Evolutionary conservation across 2,113 vertebrate genomes (phyloP).

Genomic region (Hypocryptadius cinnamomeus): DNA sequence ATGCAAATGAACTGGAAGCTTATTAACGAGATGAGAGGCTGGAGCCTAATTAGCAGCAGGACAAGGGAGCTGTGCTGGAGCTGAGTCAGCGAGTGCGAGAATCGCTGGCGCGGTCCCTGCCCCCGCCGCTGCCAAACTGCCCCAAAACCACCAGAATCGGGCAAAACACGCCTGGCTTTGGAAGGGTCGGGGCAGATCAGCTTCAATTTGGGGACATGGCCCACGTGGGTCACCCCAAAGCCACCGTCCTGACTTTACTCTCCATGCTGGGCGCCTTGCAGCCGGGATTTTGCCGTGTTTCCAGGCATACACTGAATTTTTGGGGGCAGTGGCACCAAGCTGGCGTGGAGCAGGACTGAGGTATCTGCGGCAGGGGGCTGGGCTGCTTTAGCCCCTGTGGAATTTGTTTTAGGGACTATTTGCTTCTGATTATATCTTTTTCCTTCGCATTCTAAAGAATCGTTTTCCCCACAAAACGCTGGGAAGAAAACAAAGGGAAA

Average conservation of each 20-base stretch:
- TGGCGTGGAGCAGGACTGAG: not conserved
- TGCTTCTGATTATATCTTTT: not conserved
- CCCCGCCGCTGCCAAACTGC: not conserved
- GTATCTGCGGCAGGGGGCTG: not conserved
- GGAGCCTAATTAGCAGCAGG: slow-evolving; percentile 70
- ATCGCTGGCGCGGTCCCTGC: not conserved
- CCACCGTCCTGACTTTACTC: fast-evolving
- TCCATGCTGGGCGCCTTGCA: fast-evolving
- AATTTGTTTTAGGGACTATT: not conserved
- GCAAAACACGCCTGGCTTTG: fast-evolving
- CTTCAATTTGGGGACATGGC: fast-evolving
- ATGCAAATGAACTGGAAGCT: slow-evolving; percentile 71
- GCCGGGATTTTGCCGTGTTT: not conserved
- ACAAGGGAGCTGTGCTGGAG: slow-evolving; percentile 27
- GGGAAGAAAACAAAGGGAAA: not conserved
- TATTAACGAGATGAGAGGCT: slow-evolving; percentile 70
- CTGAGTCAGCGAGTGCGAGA: slow-evolving; percentile 69
- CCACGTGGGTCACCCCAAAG: not conserved
- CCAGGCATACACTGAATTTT: not conserved
- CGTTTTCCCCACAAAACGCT: not conserved
- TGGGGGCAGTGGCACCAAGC: not conserved
- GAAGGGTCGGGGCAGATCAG: fast-evolving
- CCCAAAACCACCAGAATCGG: not conserved
- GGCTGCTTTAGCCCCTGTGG: not conserved
- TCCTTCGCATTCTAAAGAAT: not conserved